Base-by-base conservation (phyloP, 1,140 invertebrate genomes). In the Pseudomyrmex dendroicus region DNA sequence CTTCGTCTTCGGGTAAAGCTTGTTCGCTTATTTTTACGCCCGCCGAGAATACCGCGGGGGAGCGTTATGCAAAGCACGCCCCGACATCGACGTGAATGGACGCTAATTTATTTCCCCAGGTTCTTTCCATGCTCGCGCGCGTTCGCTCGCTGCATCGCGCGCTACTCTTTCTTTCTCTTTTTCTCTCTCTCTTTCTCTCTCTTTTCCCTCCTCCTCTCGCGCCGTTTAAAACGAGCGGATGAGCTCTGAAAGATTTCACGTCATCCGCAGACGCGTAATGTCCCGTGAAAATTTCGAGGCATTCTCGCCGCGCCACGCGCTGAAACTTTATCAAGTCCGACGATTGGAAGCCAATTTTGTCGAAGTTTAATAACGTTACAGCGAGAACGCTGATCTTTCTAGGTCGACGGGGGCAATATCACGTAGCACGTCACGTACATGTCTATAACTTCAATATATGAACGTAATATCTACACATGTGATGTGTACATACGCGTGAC, bases 1-100 rank as follows among this genome's bases (percentile, higher is more conserved):
- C 73, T 88, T 89, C 84, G 83, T 88, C 77, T 88, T 89, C 84
- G 84, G 56, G 73, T 84, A 89, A 89, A 86, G 35, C 35, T 86
- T 86, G 74, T 86, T 83, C 61, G 80, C 70, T 89, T 89, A 88
- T 89, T 89, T 85, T 89, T 89, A 88, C 62, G 61, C 70, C 35
- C 46, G 66, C 76, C 59, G 78, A 77, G 83, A 64, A 88, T 74
- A 78, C 46, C 46, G 50, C 17, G 73, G 78, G 44, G 35, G 64
- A 84, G 74, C 85, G 78, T 89, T 89, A 89, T 88, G 87, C 84
- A 89, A 86, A 89, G 84, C 56, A 62, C 62, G 52, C 48, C 52
- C 22, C 50, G 56, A 68, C 73, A 89, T 88, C 84, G 86, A 85
- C 67, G 48, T 68, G 62, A 85, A 85, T 64, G 73, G 44, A 74